Conservation (phyloP, 2,888 invertebrate species). For the Chaitophorus viminalis region DNA sequence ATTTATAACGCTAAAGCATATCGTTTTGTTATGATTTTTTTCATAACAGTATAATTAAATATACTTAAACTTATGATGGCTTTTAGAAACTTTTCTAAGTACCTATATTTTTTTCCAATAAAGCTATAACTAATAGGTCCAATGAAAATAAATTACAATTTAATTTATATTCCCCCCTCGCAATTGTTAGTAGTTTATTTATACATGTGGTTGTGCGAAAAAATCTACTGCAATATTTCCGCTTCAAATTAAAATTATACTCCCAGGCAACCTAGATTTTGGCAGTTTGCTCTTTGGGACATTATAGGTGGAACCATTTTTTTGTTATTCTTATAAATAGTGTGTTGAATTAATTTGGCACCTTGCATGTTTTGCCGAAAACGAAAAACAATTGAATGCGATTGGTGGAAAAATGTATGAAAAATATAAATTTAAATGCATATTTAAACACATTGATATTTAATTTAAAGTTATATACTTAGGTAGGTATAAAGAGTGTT, state of each 20-base stretch:
- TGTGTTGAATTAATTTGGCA: slow-evolving; percentile 55
- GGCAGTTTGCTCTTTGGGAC: slow-evolving; percentile 42
- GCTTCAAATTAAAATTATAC: slow-evolving; percentile 57
- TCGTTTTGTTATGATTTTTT: no score
- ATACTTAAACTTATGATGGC: neutral
- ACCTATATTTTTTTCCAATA: slow-evolving; percentile 14
- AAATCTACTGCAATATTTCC: slow-evolving; percentile 39
- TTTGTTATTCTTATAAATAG: slow-evolving; percentile 51
- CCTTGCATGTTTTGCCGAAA: slow-evolving; percentile 27
- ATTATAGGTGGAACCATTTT: slow-evolving; percentile 40
- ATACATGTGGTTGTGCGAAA: slow-evolving; percentile 46
- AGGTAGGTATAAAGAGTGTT: neutral
- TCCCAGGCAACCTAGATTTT: slow-evolving; percentile 52
- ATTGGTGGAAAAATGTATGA: neutral
- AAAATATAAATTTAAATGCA: slow-evolving; percentile 12
- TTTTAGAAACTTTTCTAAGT: neutral
- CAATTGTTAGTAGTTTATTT: slow-evolving; percentile 53
- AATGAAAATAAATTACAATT: slow-evolving; percentile 45
- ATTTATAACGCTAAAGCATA: no score
- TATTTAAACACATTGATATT: neutral
- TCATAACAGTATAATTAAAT: no score
- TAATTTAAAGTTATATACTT: slow-evolving; percentile 19
- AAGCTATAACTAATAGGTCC: slow-evolving; percentile 32
- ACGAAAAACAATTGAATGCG: slow-evolving; percentile 11
- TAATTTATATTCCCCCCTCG: slow-evolving; percentile 57